phyloP scores from a whole-genome alignment of 2,888 invertebrate genomes.

The Sphecodes monilicornis region DNA sequence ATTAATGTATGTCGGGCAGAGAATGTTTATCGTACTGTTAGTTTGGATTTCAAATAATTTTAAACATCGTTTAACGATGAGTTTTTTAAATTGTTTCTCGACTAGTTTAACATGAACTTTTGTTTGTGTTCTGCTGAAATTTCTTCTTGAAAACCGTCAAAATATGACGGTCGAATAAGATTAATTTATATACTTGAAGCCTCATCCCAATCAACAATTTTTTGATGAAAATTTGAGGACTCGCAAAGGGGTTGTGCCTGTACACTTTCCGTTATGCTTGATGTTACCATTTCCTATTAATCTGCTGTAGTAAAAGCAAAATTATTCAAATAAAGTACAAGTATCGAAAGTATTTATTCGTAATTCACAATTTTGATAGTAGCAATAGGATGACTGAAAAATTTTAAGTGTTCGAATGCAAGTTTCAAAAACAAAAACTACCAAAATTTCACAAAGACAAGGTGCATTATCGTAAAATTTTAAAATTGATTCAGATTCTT shows the following conservation, averaged over 20 bases:
- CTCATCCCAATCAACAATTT: background rate
- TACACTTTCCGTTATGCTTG: background rate
- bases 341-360: background rate
- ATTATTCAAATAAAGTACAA: background rate
- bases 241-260: too few relatives aligned
- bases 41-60: background rate
- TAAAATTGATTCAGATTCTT: too few relatives aligned
- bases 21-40: too few relatives aligned
- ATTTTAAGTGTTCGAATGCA: too few relatives aligned
- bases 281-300: background rate
- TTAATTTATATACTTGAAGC: background rate
- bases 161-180: too few relatives aligned
- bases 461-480: too few relatives aligned
- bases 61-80: background rate
- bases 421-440: too few relatives aligned
- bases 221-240: too few relatives aligned
- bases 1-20: background rate
- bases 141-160: too few relatives aligned
- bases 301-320: background rate
- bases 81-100: background rate
- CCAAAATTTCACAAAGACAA: too few relatives aligned
- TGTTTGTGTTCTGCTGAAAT: background rate
- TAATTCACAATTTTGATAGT: too few relatives aligned
- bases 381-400: too few relatives aligned
- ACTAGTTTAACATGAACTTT: background rate